phyloP scores from a whole-genome alignment of 2,888 invertebrate species.

The Phymatocera aterrima region DNA sequence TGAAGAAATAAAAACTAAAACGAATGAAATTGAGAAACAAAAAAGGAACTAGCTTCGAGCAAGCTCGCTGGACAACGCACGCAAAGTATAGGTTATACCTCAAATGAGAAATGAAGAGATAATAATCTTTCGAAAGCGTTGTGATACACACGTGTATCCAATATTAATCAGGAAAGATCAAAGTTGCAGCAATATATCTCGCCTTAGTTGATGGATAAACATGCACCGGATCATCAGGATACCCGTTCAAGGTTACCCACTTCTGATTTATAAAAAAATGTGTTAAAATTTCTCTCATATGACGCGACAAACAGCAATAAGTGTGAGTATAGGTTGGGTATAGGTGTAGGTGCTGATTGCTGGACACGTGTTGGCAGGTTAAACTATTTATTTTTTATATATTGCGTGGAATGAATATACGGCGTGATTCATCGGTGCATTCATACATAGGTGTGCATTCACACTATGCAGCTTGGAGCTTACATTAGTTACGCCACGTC shows the following conservation, averaged over 20 bases:
- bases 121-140: too few relatives aligned
- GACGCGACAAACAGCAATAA: too few relatives aligned
- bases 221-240: too few relatives aligned
- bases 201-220: background rate
- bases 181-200: background rate
- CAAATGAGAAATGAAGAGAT: too few relatives aligned
- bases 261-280: too few relatives aligned
- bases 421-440: background rate
- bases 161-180: background rate
- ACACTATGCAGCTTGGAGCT: background rate
- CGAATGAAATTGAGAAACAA: background rate
- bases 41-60: background rate
- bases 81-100: too few relatives aligned
- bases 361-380: background rate
- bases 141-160: background rate
- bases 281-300: too few relatives aligned
- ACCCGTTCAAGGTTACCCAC: too few relatives aligned
- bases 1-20: background rate
- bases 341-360: too few relatives aligned
- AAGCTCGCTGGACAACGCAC: too few relatives aligned
- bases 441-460: background rate
- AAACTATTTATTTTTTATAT: background rate
- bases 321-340: too few relatives aligned
- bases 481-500: conserved; percentile 20
- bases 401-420: too few relatives aligned